Conservation (phyloP, 2,113 vertebrate species). For the Atractosteus spatula region DNA sequence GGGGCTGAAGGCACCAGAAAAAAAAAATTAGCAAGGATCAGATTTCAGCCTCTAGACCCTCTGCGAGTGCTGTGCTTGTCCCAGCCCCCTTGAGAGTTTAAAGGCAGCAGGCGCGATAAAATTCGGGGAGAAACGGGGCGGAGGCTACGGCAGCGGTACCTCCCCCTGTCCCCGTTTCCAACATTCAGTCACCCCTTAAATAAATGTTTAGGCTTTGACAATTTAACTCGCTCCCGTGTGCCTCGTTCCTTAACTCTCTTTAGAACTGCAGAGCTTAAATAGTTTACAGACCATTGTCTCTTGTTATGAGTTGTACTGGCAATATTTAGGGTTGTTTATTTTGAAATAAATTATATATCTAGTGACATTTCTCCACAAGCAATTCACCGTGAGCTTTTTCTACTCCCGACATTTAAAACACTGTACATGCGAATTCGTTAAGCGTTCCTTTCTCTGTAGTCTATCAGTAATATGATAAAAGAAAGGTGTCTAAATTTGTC, state of each 20-base stretch:
- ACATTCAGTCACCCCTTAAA: conserved; percentile 10
- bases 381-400: too few species aligned
- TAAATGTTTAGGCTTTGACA: conserved; percentile 16
- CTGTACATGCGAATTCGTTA: too few species aligned
- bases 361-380: too few species aligned
- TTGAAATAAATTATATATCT: too few species aligned
- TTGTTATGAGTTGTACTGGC: too few species aligned
- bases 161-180: conserved; percentile 24
- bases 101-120: conserved; percentile 30
- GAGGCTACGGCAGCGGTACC: conserved; percentile 29
- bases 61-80: conserved; percentile 31
- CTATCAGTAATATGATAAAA: too few species aligned
- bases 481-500: too few species aligned
- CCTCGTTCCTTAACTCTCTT: background rate
- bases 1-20: conserved; percentile 22
- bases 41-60: conserved; percentile 34
- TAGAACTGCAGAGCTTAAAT: too few species aligned
- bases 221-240: conserved; percentile 14
- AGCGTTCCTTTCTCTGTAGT: too few species aligned
- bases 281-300: too few species aligned
- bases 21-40: conserved; percentile 29
- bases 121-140: conserved; percentile 22
- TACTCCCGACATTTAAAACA: too few species aligned
- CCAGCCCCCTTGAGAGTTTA: conserved; percentile 41
- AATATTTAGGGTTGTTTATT: too few species aligned